Percentiles rank a stretch among this genome's conserved stretches.
Evolutionary conservation across 2,797 vertebrate genomes (phyloP).

Genomic region (Syncerus caffer): DNA sequence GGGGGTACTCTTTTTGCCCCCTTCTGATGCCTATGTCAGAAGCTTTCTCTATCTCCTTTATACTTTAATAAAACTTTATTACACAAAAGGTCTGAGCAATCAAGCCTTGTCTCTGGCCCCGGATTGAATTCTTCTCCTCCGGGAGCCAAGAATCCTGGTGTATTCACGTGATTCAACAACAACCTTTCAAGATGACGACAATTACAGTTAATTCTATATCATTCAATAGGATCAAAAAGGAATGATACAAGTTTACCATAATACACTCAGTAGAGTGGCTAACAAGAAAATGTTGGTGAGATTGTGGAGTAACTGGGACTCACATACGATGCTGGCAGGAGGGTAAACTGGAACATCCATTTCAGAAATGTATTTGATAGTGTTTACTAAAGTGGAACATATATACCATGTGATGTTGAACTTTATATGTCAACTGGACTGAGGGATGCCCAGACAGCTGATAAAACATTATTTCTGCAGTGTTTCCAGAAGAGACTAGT

Average conservation of each 20-base stretch:
- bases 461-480: background rate
- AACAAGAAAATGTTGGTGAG: background rate
- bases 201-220: background rate
- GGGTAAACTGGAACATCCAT: background rate
- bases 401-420: background rate
- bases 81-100: too few relatives aligned
- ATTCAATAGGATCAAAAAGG: background rate
- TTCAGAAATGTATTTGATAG: background rate
- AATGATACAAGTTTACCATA: background rate
- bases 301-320: background rate
- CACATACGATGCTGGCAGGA: background rate
- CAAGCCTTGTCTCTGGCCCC: too few relatives aligned
- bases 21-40: too few relatives aligned
- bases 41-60: too few relatives aligned
- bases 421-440: background rate
- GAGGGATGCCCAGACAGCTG: background rate
- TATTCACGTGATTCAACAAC: too few relatives aligned
- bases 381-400: background rate
- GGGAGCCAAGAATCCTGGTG: too few relatives aligned
- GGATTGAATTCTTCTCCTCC: too few relatives aligned
- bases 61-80: too few relatives aligned
- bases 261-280: background rate
- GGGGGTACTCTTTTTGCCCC: too few relatives aligned
- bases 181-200: too few relatives aligned
- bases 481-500: background rate